Conservation (phyloP, 35 echinoderm and acorn worm genomes). For the Eucidaris tribuloides region DNA sequence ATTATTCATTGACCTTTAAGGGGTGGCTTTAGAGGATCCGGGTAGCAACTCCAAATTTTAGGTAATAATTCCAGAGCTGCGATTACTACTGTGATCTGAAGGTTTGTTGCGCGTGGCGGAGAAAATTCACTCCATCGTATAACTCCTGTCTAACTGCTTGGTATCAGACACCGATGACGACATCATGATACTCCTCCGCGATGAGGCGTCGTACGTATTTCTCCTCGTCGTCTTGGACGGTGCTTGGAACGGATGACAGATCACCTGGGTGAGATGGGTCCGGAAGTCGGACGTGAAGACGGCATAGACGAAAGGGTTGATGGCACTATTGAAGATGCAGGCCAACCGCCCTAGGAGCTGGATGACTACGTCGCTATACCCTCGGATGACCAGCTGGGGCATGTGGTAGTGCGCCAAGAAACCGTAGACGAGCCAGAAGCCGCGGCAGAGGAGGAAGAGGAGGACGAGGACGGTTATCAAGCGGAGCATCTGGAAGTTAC, state of each 20-base stretch:
- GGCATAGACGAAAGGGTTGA: slow-evolving; percentile 1
- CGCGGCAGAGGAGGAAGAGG: not conserved
- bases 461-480: not conserved
- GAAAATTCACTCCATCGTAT: too few species aligned
- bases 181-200: too few species aligned
- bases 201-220: too few species aligned
- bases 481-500: slow-evolving; percentile 7
- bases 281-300: not conserved
- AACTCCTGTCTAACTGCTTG: too few species aligned
- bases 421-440: slow-evolving; percentile 1
- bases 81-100: too few species aligned
- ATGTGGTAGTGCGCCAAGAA: not conserved
- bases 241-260: not conserved
- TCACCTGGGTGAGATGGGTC: not conserved
- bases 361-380: not conserved
- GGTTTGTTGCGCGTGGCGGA: too few species aligned
- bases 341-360: not conserved
- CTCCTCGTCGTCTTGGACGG: not conserved
- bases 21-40: too few species aligned
- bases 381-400: not conserved
- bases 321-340: not conserved
- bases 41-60: too few species aligned
- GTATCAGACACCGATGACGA: too few species aligned
- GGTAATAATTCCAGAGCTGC: too few species aligned
- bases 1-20: too few species aligned